phyloP scores from a whole-genome alignment of 2,797 vertebrate genomes.

The Tympanoctomys barrerae region DNA sequence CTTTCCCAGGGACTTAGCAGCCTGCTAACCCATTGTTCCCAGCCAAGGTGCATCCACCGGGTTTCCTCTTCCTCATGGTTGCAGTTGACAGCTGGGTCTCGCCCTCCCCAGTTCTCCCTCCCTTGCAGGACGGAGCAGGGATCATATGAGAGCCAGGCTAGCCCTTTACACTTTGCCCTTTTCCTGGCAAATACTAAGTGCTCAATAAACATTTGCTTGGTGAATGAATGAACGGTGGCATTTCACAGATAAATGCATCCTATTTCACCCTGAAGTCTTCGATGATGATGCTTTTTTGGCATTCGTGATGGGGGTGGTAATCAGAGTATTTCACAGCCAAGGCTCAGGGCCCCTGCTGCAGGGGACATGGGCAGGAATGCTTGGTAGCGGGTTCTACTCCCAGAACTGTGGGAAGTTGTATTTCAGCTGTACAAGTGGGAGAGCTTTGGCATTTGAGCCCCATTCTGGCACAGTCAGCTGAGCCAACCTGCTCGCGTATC shows the following conservation, averaged over 20 bases:
- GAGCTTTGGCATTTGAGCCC: neutral
- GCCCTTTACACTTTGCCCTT: neutral
- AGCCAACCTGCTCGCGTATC: rapidly evolving
- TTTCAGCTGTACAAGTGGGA: neutral
- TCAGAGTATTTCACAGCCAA: neutral
- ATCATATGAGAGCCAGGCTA: neutral
- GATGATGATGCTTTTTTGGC: neutral
- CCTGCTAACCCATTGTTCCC: neutral
- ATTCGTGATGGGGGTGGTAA: neutral
- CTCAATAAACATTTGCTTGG: constrained; percentile 42
- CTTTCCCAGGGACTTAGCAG: neutral
- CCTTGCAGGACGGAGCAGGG: neutral
- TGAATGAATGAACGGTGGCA: neutral
- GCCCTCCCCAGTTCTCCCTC: too few species aligned
- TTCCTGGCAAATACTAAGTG: neutral
- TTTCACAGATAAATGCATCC: constrained; percentile 34
- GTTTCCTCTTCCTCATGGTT: neutral
- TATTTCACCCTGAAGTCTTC: neutral
- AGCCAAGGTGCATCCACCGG: rapidly evolving
- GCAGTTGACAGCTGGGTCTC: neutral
- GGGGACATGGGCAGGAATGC: neutral
- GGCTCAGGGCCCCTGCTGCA: neutral
- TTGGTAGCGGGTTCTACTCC: neutral
- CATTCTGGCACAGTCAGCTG: neutral
- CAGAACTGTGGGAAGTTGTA: neutral